phyloP scores from a whole-genome alignment of 2,888 invertebrate species.

The Listrodromus nycthemerus region DNA sequence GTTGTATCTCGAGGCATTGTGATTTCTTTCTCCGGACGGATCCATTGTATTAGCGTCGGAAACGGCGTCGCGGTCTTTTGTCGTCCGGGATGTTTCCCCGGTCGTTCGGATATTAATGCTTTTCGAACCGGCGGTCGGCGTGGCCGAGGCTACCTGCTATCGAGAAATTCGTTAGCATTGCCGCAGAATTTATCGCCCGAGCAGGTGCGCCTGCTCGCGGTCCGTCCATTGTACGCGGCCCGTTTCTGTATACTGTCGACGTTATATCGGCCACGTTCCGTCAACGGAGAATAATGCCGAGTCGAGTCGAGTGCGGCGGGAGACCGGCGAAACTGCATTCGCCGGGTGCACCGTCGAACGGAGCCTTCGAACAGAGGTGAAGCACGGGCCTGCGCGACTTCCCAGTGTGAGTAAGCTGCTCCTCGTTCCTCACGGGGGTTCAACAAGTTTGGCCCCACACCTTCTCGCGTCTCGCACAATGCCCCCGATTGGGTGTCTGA shows the following conservation, averaged over 20 bases:
- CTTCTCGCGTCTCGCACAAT: conserved; percentile 42
- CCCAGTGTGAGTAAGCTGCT: not conserved
- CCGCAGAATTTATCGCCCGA: conserved; percentile 55
- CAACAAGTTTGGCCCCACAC: conserved; percentile 49
- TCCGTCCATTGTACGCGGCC: conserved; percentile 48
- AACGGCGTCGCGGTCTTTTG: conserved; percentile 34
- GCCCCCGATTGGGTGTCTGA: conserved; percentile 45
- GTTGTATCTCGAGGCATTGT: conserved; percentile 14
- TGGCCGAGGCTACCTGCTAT: conserved; percentile 37
- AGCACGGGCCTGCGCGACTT: not conserved
- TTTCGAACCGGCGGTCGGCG: conserved; percentile 11
- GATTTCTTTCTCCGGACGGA: not conserved
- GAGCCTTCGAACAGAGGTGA: conserved; percentile 22
- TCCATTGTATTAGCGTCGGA: conserved; percentile 47
- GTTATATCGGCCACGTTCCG: conserved; percentile 46
- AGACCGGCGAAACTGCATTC: conserved; percentile 8
- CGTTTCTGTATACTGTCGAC: conserved; percentile 23
- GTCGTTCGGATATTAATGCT: conserved; percentile 48
- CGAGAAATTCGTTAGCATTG: conserved; percentile 57
- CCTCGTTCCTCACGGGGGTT: conserved; percentile 32
- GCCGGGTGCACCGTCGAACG: not conserved
- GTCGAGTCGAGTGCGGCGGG: not conserved
- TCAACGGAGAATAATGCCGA: conserved; percentile 52
- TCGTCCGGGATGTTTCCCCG: not conserved
- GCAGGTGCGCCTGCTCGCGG: conserved; percentile 45